A percentile compares a stretch with the other conserved stretches of the same genome.
Conservation (phyloP, 2,113 vertebrate species). For the Paratilapia polleni region DNA sequence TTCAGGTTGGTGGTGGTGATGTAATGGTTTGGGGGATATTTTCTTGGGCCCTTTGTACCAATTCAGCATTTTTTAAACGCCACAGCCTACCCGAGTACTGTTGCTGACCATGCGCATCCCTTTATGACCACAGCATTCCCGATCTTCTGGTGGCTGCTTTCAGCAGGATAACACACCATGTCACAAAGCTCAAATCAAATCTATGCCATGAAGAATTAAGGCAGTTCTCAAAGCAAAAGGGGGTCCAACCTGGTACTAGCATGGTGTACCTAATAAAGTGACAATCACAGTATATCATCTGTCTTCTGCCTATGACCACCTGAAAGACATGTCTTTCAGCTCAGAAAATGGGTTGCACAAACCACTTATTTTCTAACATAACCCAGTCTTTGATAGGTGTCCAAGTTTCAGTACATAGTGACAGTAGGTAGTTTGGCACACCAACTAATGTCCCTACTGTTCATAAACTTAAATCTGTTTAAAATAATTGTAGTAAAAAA, state of each 20-base stretch:
- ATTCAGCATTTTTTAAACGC: not conserved
- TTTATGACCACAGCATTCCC: not conserved
- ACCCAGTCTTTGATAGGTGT: not conserved
- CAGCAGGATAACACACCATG: not conserved
- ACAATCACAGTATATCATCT: not conserved
- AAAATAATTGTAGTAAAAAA: not conserved
- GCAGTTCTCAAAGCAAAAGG: not conserved
- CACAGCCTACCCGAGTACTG: not conserved
- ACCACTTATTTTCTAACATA: not conserved
- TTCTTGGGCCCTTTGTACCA: not conserved
- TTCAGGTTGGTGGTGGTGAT: not conserved
- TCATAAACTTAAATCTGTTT: not conserved
- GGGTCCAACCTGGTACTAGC: not conserved
- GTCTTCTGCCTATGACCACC: not conserved
- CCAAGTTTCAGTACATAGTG: not conserved
- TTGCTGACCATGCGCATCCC: not conserved
- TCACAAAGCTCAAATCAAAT: not conserved
- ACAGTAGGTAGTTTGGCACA: not conserved
- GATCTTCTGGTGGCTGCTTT: not conserved
- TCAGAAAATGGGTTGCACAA: not conserved
- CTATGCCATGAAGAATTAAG: not conserved
- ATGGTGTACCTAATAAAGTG: not conserved
- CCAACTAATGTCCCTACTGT: not conserved
- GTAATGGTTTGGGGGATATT: not conserved
- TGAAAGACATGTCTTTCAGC: not conserved